Conservation (phyloP, 2,113 vertebrate species). For the Zootoca vivipara region DNA sequence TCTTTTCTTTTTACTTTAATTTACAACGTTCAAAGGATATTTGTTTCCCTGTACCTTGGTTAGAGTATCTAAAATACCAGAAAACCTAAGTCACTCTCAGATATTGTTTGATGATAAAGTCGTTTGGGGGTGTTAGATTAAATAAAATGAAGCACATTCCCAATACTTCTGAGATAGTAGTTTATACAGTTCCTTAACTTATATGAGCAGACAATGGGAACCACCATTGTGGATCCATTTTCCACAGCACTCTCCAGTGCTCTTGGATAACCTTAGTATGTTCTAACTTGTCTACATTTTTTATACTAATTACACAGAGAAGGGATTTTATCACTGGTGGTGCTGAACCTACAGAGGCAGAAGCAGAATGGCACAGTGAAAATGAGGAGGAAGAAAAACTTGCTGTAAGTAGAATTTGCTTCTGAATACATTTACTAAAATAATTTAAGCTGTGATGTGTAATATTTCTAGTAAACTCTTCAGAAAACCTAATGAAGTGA, state of each 20-base stretch:
- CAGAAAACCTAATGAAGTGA: neutral
- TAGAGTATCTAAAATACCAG: neutral
- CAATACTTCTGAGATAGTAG: neutral
- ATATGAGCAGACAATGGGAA: neutral
- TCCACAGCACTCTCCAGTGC: neutral
- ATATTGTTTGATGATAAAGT: neutral
- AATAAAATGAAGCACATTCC: neutral
- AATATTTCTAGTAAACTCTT: neutral
- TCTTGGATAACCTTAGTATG: neutral
- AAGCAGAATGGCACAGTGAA: constrained; percentile 95
- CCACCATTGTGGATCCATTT: neutral
- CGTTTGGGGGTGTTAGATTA: neutral
- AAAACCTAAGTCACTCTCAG: neutral
- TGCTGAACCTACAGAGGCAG: constrained; percentile 91
- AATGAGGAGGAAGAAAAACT: constrained; percentile 92
- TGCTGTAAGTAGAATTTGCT: constrained; percentile 81
- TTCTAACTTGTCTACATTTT: constrained; percentile 13
- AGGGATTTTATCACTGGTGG: constrained; percentile 87
- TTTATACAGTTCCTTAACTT: neutral
- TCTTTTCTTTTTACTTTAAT: too few relatives aligned
- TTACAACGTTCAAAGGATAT: neutral
- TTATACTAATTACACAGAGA: constrained; percentile 76
- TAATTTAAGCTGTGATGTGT: accelerated
- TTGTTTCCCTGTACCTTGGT: neutral
- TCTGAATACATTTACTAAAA: neutral